phyloP scores from a whole-genome alignment of 2,113 vertebrate genomes.

The Rousettus leschenaultii region DNA sequence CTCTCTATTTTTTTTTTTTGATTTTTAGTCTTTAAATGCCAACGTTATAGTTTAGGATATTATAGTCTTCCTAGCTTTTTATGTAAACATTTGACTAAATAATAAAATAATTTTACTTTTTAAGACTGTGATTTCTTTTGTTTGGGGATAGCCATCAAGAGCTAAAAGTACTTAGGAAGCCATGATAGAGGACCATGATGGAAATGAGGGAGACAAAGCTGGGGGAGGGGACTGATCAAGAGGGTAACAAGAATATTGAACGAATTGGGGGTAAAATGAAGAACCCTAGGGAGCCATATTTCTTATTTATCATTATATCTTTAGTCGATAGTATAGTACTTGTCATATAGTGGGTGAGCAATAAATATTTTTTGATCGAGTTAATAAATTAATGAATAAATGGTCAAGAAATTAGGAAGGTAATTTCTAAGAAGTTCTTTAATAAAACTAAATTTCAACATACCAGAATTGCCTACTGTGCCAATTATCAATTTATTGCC shows the following conservation, averaged over 20 bases:
- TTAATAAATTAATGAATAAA: background rate
- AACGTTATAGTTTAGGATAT: background rate
- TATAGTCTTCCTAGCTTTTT: background rate
- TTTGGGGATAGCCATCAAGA: background rate
- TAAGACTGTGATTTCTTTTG: background rate
- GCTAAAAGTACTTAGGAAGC: background rate
- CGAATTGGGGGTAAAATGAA: background rate
- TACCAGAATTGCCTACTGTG: background rate
- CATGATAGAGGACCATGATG: background rate
- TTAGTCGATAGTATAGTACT: background rate
- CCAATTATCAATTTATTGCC: background rate
- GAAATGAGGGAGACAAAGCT: background rate
- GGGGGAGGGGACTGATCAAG: background rate
- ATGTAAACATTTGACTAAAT: background rate
- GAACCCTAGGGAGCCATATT: background rate
- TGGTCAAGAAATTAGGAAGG: background rate
- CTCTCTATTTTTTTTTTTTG: background rate
- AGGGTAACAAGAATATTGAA: background rate
- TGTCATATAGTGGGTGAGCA: background rate
- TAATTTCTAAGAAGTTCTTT: background rate
- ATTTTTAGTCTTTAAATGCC: background rate
- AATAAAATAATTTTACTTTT: background rate
- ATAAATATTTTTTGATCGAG: background rate
- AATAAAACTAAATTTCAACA: background rate
- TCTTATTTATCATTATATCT: background rate